A percentile compares a stretch with the other conserved stretches of the same genome.
Evolutionary conservation across 2,113 vertebrate species (phyloP).

Genomic region (Pristiophorus japonicus): DNA sequence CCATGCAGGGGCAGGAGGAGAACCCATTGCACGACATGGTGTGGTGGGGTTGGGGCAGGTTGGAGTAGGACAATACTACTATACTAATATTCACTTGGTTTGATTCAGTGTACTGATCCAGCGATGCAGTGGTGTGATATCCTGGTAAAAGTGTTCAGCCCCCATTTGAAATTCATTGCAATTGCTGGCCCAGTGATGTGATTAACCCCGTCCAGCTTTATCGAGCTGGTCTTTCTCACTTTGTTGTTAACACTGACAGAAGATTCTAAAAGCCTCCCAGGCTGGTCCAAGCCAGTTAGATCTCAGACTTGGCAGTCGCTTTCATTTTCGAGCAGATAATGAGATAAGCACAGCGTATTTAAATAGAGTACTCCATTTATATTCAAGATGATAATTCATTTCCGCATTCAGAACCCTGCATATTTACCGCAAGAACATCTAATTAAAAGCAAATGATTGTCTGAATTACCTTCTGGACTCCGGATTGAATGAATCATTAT

Average conservation of each 20-base stretch:
- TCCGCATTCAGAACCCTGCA: neutral
- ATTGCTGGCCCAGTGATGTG: neutral
- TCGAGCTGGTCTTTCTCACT: neutral
- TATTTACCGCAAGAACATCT: neutral
- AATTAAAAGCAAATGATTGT: neutral
- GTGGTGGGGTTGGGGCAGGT: neutral
- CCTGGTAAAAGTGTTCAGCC: neutral
- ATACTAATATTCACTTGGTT: neutral
- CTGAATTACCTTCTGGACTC: neutral
- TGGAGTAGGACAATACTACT: neutral
- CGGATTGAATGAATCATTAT: neutral
- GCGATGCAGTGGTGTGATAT: neutral
- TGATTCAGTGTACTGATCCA: neutral
- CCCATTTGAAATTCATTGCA: neutral
- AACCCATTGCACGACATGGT: too few species aligned
- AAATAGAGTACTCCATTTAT: neutral
- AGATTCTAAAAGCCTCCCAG: neutral
- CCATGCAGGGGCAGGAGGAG: too few species aligned
- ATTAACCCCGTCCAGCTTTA: neutral
- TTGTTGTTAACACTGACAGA: neutral
- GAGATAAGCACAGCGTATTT: neutral
- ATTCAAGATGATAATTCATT: constrained; percentile 10
- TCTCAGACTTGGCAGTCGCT: neutral
- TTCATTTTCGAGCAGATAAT: neutral
- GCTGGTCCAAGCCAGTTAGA: neutral